phyloP scores from a whole-genome alignment of 2,888 invertebrate genomes.

The Caprella mutica region DNA sequence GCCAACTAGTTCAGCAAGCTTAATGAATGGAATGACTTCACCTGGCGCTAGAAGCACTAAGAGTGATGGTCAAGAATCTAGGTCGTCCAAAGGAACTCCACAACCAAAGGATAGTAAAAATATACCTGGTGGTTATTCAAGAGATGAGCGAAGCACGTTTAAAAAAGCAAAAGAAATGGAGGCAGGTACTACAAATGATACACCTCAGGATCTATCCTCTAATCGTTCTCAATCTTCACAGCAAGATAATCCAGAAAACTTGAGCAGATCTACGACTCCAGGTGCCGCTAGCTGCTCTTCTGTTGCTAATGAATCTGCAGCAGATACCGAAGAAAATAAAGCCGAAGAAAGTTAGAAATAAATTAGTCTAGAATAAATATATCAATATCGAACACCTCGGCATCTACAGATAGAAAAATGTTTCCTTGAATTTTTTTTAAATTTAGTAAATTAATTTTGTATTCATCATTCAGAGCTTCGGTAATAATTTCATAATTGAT shows the following conservation, averaged over 20 bases:
- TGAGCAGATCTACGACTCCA: constrained; percentile 4
- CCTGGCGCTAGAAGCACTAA: background rate
- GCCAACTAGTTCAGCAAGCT: constrained; percentile 15
- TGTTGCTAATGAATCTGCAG: background rate
- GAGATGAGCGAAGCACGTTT: constrained; percentile 37
- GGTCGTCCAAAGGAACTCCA: constrained; percentile 11
- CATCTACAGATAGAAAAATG: too few species aligned
- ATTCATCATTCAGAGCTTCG: too few species aligned
- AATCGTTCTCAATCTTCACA: background rate
- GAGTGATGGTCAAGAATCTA: constrained; percentile 13
- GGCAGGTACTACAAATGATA: background rate
- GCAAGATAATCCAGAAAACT: constrained; percentile 6
- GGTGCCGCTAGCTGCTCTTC: background rate
- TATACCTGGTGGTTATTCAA: constrained; percentile 36
- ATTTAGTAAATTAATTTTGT: too few species aligned
- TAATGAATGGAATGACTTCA: constrained; percentile 1
- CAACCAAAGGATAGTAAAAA: constrained; percentile 24
- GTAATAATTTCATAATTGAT: too few species aligned
- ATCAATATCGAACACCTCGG: background rate
- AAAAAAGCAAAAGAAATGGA: constrained; percentile 35
- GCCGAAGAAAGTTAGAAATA: constrained; percentile 4
- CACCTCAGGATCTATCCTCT: constrained; percentile 7
- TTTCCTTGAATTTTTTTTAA: too few species aligned
- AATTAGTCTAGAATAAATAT: background rate
- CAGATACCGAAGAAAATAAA: background rate